phyloP scores from a whole-genome alignment of 2,888 invertebrate species.

The Calameuta filiformis region DNA sequence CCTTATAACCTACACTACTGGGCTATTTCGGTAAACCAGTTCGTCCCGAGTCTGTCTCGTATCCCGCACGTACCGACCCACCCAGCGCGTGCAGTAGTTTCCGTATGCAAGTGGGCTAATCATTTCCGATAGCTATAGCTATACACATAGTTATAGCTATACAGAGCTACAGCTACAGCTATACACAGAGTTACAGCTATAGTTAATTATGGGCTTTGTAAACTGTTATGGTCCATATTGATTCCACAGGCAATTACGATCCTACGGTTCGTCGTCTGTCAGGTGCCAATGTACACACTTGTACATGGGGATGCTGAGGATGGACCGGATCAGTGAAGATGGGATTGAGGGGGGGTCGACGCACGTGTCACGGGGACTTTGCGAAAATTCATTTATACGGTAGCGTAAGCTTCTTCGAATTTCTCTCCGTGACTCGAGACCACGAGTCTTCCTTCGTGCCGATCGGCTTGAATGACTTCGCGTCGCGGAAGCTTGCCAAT shows the following conservation, averaged over 20 bases:
- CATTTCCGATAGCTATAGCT: not conserved
- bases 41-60: not conserved
- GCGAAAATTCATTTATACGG: not conserved
- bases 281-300: not conserved
- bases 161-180: too few relatives aligned
- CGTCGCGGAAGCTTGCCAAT: not conserved
- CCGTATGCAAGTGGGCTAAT: not conserved
- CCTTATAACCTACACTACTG: not conserved
- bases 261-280: not conserved
- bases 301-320: not conserved
- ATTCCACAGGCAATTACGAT: not conserved
- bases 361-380: not conserved
- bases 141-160: not conserved
- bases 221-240: not conserved
- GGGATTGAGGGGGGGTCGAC: too few relatives aligned
- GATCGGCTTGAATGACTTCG: not conserved
- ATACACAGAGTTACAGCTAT: not conserved
- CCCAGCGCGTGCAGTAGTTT: not conserved
- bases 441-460: not conserved
- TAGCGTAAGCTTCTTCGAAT: not conserved
- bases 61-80: not conserved
- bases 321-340: not conserved
- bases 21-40: not conserved
- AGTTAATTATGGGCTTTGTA: not conserved
- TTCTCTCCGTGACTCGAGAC: not conserved